Percentiles rank a stretch among this genome's conserved stretches.
phyloP scores from a whole-genome alignment of 2,797 vertebrate genomes.

The Chrosomus eos region DNA sequence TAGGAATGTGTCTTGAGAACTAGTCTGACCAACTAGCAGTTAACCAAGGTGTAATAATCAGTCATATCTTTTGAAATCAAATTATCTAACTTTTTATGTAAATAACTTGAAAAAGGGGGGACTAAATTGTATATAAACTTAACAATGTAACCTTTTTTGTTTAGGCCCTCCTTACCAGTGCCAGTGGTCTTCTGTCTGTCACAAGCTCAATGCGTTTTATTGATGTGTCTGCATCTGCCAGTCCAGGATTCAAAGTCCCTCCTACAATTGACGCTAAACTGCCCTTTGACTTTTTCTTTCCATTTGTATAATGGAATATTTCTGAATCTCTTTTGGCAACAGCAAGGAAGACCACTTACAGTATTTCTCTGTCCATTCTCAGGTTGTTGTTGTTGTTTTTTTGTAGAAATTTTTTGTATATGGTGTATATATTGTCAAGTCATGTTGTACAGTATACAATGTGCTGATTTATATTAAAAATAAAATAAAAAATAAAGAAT shows the following conservation, averaged over 20 bases:
- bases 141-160: background rate
- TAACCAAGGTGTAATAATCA: no score
- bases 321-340: background rate
- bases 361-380: background rate
- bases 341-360: background rate
- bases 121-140: background rate
- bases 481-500: background rate
- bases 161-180: constrained; percentile 62
- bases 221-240: constrained; percentile 83
- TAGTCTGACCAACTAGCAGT: no score
- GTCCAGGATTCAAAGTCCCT: constrained; percentile 83
- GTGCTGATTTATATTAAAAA: background rate
- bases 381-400: background rate
- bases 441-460: constrained; percentile 10
- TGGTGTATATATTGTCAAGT: background rate
- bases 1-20: background rate
- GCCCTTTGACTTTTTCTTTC: constrained; percentile 93
- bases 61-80: no score
- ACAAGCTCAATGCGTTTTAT: constrained; percentile 83
- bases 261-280: constrained; percentile 88
- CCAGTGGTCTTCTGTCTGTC: constrained; percentile 70
- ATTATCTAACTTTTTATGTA: no score
- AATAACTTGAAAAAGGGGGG: no score
- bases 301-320: constrained; percentile 82
- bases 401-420: background rate